A percentile compares a stretch with the other conserved stretches of the same genome.
Conservation (phyloP, 2,888 invertebrate species). For the Crepidodera aurea region DNA sequence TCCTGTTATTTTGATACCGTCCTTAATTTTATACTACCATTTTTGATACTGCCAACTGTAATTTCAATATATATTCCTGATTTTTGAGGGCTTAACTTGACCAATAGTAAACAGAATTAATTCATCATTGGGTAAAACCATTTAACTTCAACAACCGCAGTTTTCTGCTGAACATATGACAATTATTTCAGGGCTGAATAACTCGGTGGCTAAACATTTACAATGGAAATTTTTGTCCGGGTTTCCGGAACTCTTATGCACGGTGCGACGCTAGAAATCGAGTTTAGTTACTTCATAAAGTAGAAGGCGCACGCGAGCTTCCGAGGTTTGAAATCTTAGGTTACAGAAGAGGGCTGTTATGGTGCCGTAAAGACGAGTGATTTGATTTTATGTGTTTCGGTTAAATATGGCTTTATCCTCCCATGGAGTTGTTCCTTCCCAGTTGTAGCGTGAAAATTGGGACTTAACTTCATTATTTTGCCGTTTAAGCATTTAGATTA, state of each 20-base stretch:
- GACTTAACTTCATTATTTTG: slow-evolving; percentile 8
- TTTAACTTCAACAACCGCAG: no score
- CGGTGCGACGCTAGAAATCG: slow-evolving; percentile 55
- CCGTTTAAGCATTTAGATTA: slow-evolving; percentile 10
- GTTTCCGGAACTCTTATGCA: background rate
- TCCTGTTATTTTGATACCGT: no score
- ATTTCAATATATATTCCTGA: no score
- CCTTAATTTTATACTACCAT: no score
- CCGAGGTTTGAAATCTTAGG: slow-evolving; percentile 61
- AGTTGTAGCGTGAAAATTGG: slow-evolving; percentile 20
- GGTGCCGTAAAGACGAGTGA: slow-evolving; percentile 62
- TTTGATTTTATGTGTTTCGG: slow-evolving; percentile 63
- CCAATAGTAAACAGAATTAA: no score
- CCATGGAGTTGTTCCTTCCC: slow-evolving; percentile 34
- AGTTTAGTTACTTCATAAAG: slow-evolving; percentile 64
- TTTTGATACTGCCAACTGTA: no score
- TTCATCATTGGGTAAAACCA: no score
- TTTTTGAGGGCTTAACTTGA: no score
- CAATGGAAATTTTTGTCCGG: background rate
- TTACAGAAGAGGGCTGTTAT: slow-evolving; percentile 61
- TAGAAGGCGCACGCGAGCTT: slow-evolving; percentile 62
- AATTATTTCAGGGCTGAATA: no score
- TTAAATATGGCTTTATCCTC: slow-evolving; percentile 61
- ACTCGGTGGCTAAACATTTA: no score
- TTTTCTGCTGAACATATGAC: no score